These are phyloP conservation scores for Nanorana parkeri DNA, from an alignment of 2,113 vertebrate species.

Conservation along the genomic window DNA sequence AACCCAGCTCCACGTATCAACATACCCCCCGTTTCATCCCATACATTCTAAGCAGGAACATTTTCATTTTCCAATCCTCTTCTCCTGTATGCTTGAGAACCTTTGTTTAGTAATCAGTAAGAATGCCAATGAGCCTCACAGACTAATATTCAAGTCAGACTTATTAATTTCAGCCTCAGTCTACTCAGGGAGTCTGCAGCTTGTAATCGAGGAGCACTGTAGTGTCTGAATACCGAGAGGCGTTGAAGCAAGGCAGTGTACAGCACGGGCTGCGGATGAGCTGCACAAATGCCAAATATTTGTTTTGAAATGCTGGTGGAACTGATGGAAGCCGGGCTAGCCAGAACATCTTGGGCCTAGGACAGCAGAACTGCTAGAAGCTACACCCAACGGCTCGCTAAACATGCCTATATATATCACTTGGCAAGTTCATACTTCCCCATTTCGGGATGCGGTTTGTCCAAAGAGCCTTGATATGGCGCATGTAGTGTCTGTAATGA, in stretches of 20 bases:
- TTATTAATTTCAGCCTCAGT: not conserved
- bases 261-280: not conserved
- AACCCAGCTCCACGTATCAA: constrained; percentile 4
- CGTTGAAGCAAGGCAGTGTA: not conserved
- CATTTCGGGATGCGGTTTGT: no score
- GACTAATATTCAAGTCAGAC: constrained; percentile 38
- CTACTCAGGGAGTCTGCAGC: not conserved
- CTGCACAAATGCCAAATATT: not conserved
- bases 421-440: no score
- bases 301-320: not conserved
- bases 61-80: constrained; percentile 33
- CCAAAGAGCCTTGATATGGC: no score
- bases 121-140: constrained; percentile 44
- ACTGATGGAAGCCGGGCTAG: no score
- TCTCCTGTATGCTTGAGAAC: constrained; percentile 12
- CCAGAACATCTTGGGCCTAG: no score
- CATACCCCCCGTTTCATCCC: not conserved
- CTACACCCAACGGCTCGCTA: no score
- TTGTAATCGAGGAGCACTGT: not conserved
- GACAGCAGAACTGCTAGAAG: no score
- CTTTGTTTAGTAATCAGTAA: constrained; percentile 47
- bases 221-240: not conserved
- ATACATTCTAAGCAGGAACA: constrained; percentile 16
- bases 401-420: no score
- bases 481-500: no score